A percentile compares a stretch with the other conserved stretches of the same genome.
phyloP scores from a whole-genome alignment of 1,140 invertebrate genomes.

The Aphaenogaster ashmeadi region DNA sequence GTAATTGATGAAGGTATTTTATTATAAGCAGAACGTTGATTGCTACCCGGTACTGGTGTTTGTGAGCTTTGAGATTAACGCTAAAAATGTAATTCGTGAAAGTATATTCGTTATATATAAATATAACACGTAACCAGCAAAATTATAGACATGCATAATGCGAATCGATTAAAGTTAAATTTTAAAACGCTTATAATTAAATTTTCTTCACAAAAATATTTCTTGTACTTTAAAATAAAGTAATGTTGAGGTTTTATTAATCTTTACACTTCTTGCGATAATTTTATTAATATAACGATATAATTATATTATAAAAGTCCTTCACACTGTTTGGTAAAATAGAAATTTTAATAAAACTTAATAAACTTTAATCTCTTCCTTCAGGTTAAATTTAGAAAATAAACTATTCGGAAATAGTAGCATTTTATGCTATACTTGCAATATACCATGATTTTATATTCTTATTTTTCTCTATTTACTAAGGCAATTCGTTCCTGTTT shows the following conservation, averaged over 20 bases:
- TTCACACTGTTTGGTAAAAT: neutral
- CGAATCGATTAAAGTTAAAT: neutral
- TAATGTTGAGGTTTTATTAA: neutral
- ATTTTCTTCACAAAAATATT: neutral
- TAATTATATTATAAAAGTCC: neutral
- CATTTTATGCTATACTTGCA: neutral
- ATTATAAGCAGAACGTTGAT: constrained; percentile 27
- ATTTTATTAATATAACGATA: neutral
- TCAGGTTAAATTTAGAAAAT: neutral
- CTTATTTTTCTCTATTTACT: neutral
- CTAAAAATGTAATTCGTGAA: constrained; percentile 13
- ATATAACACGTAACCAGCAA: neutral
- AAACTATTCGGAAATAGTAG: neutral
- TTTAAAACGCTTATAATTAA: neutral
- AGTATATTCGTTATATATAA: neutral
- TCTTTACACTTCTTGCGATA: neutral
- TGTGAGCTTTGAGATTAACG: neutral
- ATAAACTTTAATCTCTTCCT: neutral
- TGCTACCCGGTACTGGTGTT: neutral
- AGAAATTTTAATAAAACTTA: neutral
- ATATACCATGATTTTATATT: neutral
- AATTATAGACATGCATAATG: neutral
- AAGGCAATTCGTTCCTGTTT: constrained; percentile 10
- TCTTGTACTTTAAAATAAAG: neutral
- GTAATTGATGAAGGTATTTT: constrained; percentile 35